phyloP scores from a whole-genome alignment of 2,888 invertebrate genomes.

The Xestobium rufovillosum region DNA sequence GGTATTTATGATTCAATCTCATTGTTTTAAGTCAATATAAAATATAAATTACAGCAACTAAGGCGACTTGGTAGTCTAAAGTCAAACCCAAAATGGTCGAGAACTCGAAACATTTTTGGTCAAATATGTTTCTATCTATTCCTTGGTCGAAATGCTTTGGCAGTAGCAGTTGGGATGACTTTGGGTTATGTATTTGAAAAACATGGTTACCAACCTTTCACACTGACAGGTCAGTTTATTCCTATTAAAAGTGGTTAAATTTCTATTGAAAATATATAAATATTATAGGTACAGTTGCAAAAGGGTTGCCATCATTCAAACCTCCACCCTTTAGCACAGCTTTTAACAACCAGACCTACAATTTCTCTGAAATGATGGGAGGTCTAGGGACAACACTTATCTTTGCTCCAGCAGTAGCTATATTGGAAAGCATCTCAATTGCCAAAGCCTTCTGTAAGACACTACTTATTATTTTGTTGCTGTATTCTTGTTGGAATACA shows the following conservation, averaged over 20 bases:
- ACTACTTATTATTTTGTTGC: background rate
- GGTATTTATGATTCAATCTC: conserved; percentile 44
- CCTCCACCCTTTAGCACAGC: conserved; percentile 61
- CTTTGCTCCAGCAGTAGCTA: conserved; percentile 65
- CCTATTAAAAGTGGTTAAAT: no score
- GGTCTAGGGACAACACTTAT: conserved; percentile 55
- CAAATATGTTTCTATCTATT: conserved; percentile 56
- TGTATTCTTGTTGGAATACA: background rate
- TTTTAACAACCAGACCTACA: conserved; percentile 45
- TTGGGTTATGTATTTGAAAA: conserved; percentile 52
- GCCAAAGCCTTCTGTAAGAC: conserved; percentile 68
- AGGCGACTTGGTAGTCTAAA: conserved; percentile 50
- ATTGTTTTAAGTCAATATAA: background rate
- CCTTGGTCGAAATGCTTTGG: conserved; percentile 70
- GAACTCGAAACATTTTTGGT: conserved; percentile 39
- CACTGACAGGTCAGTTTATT: conserved; percentile 58
- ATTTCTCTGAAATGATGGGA: conserved; percentile 56
- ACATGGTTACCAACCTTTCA: conserved; percentile 53
- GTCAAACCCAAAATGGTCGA: conserved; percentile 38
- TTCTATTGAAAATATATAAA: no score
- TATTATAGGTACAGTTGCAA: conserved; percentile 50
- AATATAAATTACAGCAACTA: conserved; percentile 44
- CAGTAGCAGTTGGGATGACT: conserved; percentile 61
- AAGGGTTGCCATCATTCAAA: conserved; percentile 63
- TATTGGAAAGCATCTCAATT: conserved; percentile 67